Base-by-base conservation (phyloP, 2,888 invertebrate genomes). In the Molorchus minor region DNA sequence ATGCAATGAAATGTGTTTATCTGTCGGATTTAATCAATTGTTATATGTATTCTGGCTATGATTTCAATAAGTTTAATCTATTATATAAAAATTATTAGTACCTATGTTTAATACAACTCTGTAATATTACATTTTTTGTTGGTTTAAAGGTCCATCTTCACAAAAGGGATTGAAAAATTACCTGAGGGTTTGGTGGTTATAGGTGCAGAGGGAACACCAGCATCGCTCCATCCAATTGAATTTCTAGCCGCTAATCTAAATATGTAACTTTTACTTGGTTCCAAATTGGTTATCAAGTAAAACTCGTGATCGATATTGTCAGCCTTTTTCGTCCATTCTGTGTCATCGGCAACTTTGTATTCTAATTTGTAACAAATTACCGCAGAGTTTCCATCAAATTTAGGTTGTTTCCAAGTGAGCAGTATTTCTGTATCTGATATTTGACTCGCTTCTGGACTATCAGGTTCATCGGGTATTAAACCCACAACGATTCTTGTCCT, bases 241-340 rank as follows among this genome's bases (percentile, higher is more conserved):
- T 98, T 98, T 67, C 89, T 86, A 0, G 96, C 94, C 0, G 93
- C 88, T 21, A 98, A 84, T 58, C 97, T 85, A 83, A 98, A 96
- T 70, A 94, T 89, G 80, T 98, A 97, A 72, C 88, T 88, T 20
- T 89, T 90, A 66, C 89, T 87, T 0, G 94, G 88, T 51, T 86
- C 82, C n/a, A 98, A 84, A 65, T 90, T 88, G 68, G 86, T 86
- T 1, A 97, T 86, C 12, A 96, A 82, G 78, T 89, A 96, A 80
- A 95, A 96, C 77, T 98, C 98, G 74, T 96, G 95, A 79, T 96
- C 94, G 63, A 96, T 94, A 76, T 94, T 94, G 67, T 89, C 89
- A 2, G 92, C 92, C 16, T 92, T 87, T 41, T 91, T 90, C 13
- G 86, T 87, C 98, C 98, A 98, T 44, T 92, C 90, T 56, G 90